Evolutionary conservation across 2,888 invertebrate genomes (phyloP).

Genomic region (Dermolepida albohirtum): DNA sequence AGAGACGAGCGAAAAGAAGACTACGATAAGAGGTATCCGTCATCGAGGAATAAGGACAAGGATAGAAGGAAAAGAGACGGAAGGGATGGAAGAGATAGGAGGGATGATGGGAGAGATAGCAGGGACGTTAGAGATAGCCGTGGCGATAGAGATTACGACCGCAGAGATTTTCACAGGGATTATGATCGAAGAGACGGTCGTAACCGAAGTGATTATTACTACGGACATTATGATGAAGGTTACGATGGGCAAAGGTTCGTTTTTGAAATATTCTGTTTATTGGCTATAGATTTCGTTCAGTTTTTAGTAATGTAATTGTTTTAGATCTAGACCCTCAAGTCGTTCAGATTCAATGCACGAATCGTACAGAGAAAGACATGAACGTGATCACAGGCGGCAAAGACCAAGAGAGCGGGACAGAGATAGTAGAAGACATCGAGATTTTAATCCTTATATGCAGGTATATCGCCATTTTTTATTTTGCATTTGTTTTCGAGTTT

Average conservation of each 20-base stretch:
- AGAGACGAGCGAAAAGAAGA: constrained; percentile 59
- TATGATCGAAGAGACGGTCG: constrained; percentile 60
- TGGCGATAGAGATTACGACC: constrained; percentile 61
- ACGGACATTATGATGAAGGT: constrained; percentile 60
- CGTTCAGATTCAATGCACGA: constrained; percentile 64
- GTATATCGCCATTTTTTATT: constrained; percentile 44
- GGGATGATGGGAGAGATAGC: constrained; percentile 50
- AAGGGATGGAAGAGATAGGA: constrained; percentile 60
- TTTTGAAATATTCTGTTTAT: background rate
- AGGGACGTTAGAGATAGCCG: constrained; percentile 59
- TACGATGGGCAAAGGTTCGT: constrained; percentile 52
- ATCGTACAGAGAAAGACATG: constrained; percentile 58
- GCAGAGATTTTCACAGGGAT: constrained; percentile 58
- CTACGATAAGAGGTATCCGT: constrained; percentile 61
- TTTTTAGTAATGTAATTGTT: constrained; percentile 13
- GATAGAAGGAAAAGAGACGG: constrained; percentile 59
- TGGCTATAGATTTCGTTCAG: background rate
- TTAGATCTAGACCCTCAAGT: constrained; percentile 62
- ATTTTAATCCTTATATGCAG: constrained; percentile 62
- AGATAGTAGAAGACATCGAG: constrained; percentile 57
- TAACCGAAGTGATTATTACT: constrained; percentile 57
- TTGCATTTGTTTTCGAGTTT: no score
- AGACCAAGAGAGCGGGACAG: constrained; percentile 56
- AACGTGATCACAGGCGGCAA: constrained; percentile 60
- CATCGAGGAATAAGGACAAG: constrained; percentile 57